phyloP scores from a whole-genome alignment of 2,113 vertebrate genomes.

The Chaetorhynchus papuensis region DNA sequence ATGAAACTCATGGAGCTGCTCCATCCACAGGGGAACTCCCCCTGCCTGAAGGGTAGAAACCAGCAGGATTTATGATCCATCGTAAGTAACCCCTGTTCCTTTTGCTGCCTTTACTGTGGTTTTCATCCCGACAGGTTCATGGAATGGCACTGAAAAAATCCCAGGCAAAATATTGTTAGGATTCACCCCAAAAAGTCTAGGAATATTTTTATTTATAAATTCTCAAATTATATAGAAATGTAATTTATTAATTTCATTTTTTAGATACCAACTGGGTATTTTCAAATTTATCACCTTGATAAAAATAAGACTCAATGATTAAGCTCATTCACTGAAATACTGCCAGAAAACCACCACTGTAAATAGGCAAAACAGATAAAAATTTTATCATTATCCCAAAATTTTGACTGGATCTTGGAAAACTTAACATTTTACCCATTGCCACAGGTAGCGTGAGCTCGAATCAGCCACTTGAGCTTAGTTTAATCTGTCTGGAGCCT shows the following conservation, averaged over 20 bases:
- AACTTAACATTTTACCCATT: neutral
- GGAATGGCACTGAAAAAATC: neutral
- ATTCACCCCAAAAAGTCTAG: neutral
- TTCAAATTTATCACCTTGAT: neutral
- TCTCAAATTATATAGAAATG: neutral
- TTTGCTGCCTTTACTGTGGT: neutral
- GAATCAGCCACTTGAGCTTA: neutral
- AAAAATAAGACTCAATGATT: neutral
- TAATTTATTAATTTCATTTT: neutral
- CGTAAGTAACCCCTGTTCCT: neutral
- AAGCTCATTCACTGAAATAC: neutral
- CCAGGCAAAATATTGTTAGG: neutral
- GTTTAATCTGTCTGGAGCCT: neutral
- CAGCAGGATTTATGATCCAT: neutral
- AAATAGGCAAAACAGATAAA: neutral
- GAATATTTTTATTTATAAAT: neutral
- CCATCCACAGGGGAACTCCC: neutral
- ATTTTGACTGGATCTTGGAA: neutral
- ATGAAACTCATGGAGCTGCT: neutral
- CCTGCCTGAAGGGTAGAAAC: neutral
- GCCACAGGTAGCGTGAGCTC: neutral
- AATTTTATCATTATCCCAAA: neutral
- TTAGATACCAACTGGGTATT: neutral
- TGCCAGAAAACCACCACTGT: rapidly evolving
- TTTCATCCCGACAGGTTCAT: neutral